A percentile compares a stretch with the other conserved stretches of the same genome.
These are phyloP conservation scores for Tanytarsus gracilentus DNA, from an alignment of 2,888 invertebrate species.

Conservation along the genomic window DNA sequence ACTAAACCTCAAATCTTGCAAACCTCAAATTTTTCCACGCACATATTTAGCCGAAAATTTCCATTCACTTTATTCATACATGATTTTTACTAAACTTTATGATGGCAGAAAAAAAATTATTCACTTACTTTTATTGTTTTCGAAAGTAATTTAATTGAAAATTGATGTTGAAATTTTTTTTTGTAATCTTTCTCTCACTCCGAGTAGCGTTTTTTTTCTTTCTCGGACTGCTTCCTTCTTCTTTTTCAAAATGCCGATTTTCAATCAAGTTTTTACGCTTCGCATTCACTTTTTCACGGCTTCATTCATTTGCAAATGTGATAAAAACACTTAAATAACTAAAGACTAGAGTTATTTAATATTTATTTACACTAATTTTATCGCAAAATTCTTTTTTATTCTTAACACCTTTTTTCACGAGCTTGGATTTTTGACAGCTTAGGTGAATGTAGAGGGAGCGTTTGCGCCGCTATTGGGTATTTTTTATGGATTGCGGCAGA, in stretches of 20 bases:
- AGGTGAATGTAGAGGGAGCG: constrained; percentile 1
- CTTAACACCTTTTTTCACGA: constrained; percentile 18
- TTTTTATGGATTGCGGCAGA: no score
- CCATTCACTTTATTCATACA: not conserved
- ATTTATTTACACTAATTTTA: constrained; percentile 30
- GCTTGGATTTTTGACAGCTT: constrained; percentile 15
- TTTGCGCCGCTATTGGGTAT: not conserved
- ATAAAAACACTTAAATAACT: constrained; percentile 29
- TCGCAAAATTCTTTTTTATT: constrained; percentile 15
- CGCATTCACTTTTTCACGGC: constrained; percentile 9
- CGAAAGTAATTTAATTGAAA: constrained; percentile 14
- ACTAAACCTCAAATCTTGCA: not conserved
- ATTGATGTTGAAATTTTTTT: constrained; percentile 19
- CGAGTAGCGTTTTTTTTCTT: constrained; percentile 25
- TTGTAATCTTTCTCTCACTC: constrained; percentile 17
- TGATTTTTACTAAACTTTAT: not conserved
- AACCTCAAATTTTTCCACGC: not conserved
- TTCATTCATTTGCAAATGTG: constrained; percentile 7
- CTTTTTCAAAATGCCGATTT: constrained; percentile 28
- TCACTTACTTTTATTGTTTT: constrained; percentile 26
- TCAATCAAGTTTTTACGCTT: constrained; percentile 20
- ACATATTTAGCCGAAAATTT: not conserved
- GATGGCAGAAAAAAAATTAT: constrained; percentile 6
- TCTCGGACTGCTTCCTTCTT: constrained; percentile 24
- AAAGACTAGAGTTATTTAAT: constrained; percentile 30